These are phyloP conservation scores for Cephus runcator DNA, from an alignment of 2,888 invertebrate genomes.

Conservation along the genomic window DNA sequence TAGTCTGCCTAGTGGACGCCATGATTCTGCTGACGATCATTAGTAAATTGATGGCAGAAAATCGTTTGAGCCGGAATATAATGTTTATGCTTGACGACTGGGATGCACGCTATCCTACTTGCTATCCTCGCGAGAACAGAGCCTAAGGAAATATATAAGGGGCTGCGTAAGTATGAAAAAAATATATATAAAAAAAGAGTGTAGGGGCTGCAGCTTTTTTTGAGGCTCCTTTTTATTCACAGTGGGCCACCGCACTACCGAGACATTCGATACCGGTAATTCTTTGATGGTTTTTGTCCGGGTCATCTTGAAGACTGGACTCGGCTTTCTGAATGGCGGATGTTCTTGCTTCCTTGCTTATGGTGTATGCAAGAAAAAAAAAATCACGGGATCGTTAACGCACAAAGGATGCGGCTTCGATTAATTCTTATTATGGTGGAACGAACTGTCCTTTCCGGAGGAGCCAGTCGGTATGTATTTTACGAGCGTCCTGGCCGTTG, in stretches of 20 bases:
- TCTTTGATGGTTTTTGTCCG: slow-evolving; percentile 14
- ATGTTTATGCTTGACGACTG: too few species aligned
- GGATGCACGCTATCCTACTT: not conserved
- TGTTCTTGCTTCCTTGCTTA: slow-evolving; percentile 12
- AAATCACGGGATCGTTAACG: not conserved
- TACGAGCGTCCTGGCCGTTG: not conserved
- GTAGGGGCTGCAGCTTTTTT: slow-evolving; percentile 3
- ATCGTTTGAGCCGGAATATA: too few species aligned
- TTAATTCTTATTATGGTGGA: not conserved
- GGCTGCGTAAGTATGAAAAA: not conserved
- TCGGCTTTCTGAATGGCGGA: slow-evolving; percentile 17
- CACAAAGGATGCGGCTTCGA: too few species aligned
- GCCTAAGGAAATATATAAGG: not conserved
- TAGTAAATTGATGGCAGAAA: not conserved
- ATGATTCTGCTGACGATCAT: not conserved
- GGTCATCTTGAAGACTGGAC: slow-evolving; percentile 16
- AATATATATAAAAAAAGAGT: slow-evolving; percentile 11
- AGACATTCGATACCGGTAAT: slow-evolving; percentile 29
- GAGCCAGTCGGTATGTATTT: slow-evolving; percentile 3
- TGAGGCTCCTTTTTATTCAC: slow-evolving; percentile 10
- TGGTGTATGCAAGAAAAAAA: not conserved
- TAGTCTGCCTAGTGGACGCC: not conserved
- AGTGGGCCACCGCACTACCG: slow-evolving; percentile 2
- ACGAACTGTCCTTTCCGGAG: not conserved
- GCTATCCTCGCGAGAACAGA: not conserved